Evolutionary conservation across 1,140 invertebrate species (phyloP).

Genomic region (Amyelois transitella): DNA sequence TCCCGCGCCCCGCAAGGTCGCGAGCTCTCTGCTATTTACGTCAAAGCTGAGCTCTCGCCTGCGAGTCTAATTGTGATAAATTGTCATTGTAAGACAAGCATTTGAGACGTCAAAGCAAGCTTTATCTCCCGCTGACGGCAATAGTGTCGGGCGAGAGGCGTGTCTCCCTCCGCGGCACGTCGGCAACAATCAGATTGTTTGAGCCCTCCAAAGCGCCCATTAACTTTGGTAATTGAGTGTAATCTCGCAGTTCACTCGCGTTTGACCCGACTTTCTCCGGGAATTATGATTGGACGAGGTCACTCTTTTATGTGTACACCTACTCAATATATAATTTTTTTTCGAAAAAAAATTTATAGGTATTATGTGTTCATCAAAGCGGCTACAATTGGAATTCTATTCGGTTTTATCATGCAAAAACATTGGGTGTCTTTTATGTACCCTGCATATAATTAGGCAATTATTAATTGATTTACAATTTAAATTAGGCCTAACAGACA

Average conservation of each 20-base stretch:
- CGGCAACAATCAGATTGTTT: slow-evolving; percentile 7
- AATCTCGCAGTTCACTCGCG: slow-evolving; percentile 4
- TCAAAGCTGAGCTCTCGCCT: not conserved
- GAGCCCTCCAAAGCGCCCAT: not conserved
- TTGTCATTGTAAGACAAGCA: slow-evolving; percentile 6
- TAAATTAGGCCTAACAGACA: too few species aligned
- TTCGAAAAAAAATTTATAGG: too few species aligned
- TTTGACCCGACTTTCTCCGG: not conserved
- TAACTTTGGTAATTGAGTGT: slow-evolving; percentile 11
- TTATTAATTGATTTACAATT: too few species aligned
- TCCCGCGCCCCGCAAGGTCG: too few species aligned
- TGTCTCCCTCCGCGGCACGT: slow-evolving; percentile 1
- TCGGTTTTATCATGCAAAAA: too few species aligned
- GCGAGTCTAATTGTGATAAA: slow-evolving; percentile 5
- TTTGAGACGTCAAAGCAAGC: slow-evolving; percentile 6
- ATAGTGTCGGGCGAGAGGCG: not conserved
- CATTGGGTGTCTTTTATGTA: too few species aligned
- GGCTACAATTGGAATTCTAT: too few species aligned
- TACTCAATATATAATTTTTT: not conserved
- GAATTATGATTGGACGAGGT: not conserved
- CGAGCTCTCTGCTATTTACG: not conserved
- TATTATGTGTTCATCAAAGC: too few species aligned
- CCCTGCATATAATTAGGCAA: too few species aligned
- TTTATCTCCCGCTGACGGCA: slow-evolving; percentile 3
- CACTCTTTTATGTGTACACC: not conserved